phyloP scores from a whole-genome alignment of 2,797 vertebrate species.

The Cuniculus paca region DNA sequence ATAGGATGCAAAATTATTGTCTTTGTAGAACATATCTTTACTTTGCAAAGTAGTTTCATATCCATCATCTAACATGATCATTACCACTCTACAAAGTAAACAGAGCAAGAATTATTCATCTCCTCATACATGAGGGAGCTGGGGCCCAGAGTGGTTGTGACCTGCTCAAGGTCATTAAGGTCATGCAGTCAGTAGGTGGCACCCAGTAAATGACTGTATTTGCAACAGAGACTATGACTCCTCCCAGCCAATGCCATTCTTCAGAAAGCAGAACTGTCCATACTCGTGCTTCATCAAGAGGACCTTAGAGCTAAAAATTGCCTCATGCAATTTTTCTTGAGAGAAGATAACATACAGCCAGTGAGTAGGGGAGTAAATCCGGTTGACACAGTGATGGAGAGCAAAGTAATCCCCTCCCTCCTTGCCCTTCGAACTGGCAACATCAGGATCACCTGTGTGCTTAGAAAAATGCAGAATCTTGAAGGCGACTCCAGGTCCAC shows the following conservation, averaged over 20 bases:
- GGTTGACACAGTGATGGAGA: background rate
- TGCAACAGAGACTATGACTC: background rate
- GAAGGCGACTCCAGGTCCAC: background rate
- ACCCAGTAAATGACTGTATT: background rate
- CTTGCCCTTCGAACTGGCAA: background rate
- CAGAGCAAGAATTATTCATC: background rate
- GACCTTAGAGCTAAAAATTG: constrained; percentile 59
- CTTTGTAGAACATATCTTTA: background rate
- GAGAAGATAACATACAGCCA: constrained; percentile 54
- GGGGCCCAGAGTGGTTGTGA: background rate
- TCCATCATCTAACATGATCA: background rate
- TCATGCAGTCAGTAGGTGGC: background rate
- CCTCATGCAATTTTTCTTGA: constrained; percentile 51
- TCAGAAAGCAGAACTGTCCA: constrained; percentile 19
- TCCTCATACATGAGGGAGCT: background rate
- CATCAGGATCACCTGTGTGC: too few relatives aligned
- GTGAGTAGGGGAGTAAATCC: constrained; percentile 11
- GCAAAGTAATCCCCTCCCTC: background rate
- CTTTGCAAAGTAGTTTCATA: constrained; percentile 4
- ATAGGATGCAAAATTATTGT: background rate
- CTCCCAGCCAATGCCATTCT: background rate
- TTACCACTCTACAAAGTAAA: background rate
- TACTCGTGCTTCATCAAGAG: constrained; percentile 18
- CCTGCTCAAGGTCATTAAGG: background rate
- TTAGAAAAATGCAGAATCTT: background rate